phyloP scores from a whole-genome alignment of 2,888 invertebrate species.

The Drepanosiphum platanoidis region DNA sequence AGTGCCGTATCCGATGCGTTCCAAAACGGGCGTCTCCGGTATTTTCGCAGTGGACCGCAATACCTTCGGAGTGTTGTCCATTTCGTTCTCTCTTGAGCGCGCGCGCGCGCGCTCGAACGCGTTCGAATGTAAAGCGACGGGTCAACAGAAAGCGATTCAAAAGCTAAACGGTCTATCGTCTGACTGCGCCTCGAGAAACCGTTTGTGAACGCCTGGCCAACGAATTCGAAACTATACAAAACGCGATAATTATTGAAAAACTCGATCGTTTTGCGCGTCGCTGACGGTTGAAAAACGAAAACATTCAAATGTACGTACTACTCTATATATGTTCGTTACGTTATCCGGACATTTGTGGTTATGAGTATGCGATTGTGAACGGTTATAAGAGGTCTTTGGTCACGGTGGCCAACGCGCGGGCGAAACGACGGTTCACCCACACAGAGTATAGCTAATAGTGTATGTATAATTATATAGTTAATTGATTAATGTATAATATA shows the following conservation, averaged over 20 bases:
- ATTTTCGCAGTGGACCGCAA: slow-evolving; percentile 54
- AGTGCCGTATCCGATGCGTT: slow-evolving; percentile 80
- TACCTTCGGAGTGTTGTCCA: slow-evolving; percentile 32
- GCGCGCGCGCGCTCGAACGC: neutral
- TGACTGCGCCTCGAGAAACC: no score
- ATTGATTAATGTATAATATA: no score
- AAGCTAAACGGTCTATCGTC: neutral
- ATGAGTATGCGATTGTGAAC: no score
- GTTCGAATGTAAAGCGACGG: neutral
- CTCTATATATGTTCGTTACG: neutral
- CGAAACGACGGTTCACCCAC: neutral
- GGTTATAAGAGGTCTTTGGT: no score
- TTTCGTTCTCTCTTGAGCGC: neutral
- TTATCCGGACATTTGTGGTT: neutral
- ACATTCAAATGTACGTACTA: neutral
- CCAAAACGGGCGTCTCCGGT: slow-evolving; percentile 79
- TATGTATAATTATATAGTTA: no score
- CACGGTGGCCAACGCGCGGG: neutral
- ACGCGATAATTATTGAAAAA: no score
- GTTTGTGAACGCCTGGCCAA: neutral
- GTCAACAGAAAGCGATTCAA: neutral
- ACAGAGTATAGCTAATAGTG: no score
- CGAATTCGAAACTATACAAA: neutral
- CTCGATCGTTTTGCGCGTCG: no score
- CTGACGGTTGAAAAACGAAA: neutral